Evolutionary conservation across 2,888 invertebrate species (phyloP).

Genomic region (Andrena trimmerana): DNA sequence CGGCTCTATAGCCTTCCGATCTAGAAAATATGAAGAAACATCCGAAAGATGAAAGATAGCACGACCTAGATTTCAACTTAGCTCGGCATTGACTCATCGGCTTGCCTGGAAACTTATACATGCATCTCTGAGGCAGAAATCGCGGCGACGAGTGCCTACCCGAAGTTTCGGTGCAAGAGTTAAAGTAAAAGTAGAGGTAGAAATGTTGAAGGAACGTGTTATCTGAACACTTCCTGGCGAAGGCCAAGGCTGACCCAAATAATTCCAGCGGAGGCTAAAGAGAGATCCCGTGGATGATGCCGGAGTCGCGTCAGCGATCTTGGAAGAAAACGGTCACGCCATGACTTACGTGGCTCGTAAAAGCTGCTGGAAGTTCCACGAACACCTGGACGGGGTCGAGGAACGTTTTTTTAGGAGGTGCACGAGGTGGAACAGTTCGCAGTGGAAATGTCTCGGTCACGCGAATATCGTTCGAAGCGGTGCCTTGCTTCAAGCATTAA

Average conservation of each 20-base stretch:
- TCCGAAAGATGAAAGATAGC: too few species aligned
- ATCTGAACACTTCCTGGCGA: neutral
- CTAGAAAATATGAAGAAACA: too few species aligned
- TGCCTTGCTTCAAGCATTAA: constrained; percentile 21
- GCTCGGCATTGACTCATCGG: too few species aligned
- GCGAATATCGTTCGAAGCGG: constrained; percentile 54
- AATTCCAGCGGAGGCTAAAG: constrained; percentile 13
- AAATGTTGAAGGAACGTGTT: too few species aligned
- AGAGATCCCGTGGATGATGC: constrained; percentile 55
- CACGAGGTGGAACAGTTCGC: constrained; percentile 56
- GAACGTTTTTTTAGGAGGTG: constrained; percentile 46
- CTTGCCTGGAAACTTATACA: too few species aligned
- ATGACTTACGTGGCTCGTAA: constrained; percentile 68
- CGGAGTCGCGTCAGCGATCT: constrained; percentile 50
- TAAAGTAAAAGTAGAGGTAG: too few species aligned
- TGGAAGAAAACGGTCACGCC: constrained; percentile 52
- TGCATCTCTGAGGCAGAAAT: too few species aligned
- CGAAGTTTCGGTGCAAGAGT: too few species aligned
- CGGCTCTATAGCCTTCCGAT: neutral
- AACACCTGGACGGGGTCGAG: constrained; percentile 62
- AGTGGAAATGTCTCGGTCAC: constrained; percentile 51
- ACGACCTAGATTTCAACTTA: too few species aligned
- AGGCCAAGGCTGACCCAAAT: constrained; percentile 35
- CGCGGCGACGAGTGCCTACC: too few species aligned
- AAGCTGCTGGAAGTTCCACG: constrained; percentile 56